Evolutionary conservation across 2,113 vertebrate genomes (phyloP).

Genomic region (Deroptyus accipitrinus): DNA sequence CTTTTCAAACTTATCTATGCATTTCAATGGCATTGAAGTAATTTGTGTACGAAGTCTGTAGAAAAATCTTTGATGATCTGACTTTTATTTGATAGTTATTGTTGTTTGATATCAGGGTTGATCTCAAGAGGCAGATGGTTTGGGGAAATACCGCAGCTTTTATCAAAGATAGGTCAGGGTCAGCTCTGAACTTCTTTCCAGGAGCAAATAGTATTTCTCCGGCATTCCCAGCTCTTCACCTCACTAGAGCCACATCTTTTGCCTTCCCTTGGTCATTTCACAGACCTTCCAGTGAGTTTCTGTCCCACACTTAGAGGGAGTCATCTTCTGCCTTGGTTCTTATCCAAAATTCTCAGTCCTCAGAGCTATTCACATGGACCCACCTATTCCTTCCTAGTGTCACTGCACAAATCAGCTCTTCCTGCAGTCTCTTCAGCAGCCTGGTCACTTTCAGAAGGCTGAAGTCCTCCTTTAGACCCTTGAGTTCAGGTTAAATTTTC

Average conservation of each 20-base stretch:
- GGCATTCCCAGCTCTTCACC: not conserved
- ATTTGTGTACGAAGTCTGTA: not conserved
- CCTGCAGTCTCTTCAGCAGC: not conserved
- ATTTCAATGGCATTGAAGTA: not conserved
- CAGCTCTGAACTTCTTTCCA: not conserved
- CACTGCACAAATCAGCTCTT: not conserved
- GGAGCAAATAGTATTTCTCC: not conserved
- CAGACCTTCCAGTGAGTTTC: not conserved
- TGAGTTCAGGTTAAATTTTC: not conserved
- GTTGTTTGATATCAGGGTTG: not conserved
- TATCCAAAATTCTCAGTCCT: not conserved
- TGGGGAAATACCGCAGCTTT: not conserved
- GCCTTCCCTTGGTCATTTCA: not conserved
- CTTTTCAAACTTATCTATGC: not conserved
- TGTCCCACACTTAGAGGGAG: not conserved
- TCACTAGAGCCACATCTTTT: not conserved
- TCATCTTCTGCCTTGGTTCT: not conserved
- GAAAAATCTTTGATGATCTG: not conserved
- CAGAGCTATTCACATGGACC: not conserved
- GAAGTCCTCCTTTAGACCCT: not conserved
- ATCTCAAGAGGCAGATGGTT: not conserved
- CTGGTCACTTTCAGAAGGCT: not conserved
- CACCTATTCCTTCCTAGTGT: not conserved
- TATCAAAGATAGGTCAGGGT: not conserved
- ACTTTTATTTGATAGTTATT: not conserved